Evolutionary conservation across 2,113 vertebrate species (phyloP), one percentile per base, ranked within the genome.

Genomic region (Callaeas wilsoni): DNA sequence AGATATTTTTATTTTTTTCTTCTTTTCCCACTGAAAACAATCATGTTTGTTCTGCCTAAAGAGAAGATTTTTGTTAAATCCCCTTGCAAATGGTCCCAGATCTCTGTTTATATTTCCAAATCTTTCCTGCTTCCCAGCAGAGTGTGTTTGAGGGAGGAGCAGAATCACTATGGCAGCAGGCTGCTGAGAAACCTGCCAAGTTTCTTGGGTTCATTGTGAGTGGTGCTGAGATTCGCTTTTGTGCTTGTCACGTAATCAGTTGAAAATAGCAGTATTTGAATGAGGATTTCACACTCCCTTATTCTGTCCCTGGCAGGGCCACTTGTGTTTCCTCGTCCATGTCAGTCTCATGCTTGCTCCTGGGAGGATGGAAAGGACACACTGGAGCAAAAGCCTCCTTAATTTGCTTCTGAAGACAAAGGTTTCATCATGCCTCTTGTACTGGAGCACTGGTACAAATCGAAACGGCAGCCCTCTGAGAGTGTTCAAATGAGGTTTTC

Each of bases 181-280:
- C 90, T 91, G 79, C 73, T 94, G 53, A 94, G 89, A 87, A 86
- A 85, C 52, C 76, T 96, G 94, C 56, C 85, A 94, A 93, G 52
- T 87, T 83, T 77, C 18, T 11, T 70, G 55, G 49, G 50, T 46
- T 97, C 95, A 92, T 80, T 87, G 83, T 95, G 67, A 37, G 46
- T 2, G 6, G 30, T 52, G 50, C 70, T 46, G 50, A 69, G 67
- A 76, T 89, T 85, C 7, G 33, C 63, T 71, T 93, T 84, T 77
- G 62, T 50, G 65, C 84, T 90, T 55, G 46, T 89, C 90, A 83
- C 10, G 3, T 85, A 91, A 85, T 79, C 70, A 82, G 64, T 80
- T 6, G 21, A 81, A 90, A 90, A 74, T 67, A 89, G 60, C 37
- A 41, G 55, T 59, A 64, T 88, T 67, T 81, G 73, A 87, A 87